Percentiles rank a stretch among this genome's conserved stretches.
These are phyloP conservation scores for Epizoanthus rinbou DNA, from an alignment of 92 coral and sea anemone genomes.

Conservation along the genomic window DNA sequence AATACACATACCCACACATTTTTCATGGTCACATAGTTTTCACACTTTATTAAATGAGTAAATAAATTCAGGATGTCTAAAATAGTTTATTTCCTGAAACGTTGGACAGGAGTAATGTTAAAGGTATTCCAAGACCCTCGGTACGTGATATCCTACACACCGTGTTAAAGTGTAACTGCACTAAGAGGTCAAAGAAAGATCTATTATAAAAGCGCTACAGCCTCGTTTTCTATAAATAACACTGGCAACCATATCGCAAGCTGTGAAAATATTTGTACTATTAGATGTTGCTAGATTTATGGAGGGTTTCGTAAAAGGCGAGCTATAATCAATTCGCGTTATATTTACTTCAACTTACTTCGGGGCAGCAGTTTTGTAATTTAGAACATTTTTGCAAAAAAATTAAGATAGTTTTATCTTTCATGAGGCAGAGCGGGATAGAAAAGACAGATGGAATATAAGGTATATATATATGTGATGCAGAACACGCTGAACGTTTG, in stretches of 20 bases:
- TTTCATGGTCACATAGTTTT: constrained; percentile 29
- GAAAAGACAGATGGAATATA: neutral
- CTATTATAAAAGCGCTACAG: constrained; percentile 16
- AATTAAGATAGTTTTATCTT: neutral
- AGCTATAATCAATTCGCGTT: neutral
- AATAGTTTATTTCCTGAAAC: constrained; percentile 31
- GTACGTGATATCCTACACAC: constrained; percentile 12
- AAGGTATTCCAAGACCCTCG: constrained; percentile 29
- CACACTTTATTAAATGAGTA: constrained; percentile 26
- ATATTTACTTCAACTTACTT: neutral
- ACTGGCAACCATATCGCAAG: neutral
- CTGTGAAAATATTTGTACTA: too few relatives aligned
- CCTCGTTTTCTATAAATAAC: neutral
- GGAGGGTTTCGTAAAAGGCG: neutral
- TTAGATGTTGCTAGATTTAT: neutral
- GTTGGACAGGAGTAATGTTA: neutral
- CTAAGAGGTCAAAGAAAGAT: constrained; percentile 18
- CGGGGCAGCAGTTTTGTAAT: neutral
- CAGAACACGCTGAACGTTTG: neutral
- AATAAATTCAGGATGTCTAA: constrained; percentile 18
- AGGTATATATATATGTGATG: constrained; percentile 4
- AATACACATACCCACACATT: neutral
- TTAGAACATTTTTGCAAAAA: neutral
- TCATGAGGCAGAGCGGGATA: neutral
- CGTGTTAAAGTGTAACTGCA: too few relatives aligned